Base-by-base conservation (phyloP, 1,140 invertebrate species). In the Drosophila nasuta region DNA sequence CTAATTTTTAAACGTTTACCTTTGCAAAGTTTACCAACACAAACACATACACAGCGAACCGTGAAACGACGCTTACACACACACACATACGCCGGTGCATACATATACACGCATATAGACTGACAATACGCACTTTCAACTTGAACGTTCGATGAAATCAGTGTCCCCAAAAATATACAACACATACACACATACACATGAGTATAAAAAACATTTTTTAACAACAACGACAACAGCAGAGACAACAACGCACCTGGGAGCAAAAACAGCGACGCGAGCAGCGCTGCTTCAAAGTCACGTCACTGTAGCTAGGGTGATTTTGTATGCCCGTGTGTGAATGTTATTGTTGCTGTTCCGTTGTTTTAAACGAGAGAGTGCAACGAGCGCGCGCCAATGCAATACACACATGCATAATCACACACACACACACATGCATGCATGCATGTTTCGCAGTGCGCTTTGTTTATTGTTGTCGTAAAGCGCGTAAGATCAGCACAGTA, bases 211-310 rank as follows among this genome's bases (percentile, higher is more conserved):
- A 64, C 48, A 73, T 68, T 48, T 30, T 57, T 62, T 41, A 66
- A 65, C 41, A 35, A 72, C 51, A 64, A 11, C 43, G 17, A 11
- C 28, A 46, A 13, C 62, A 45, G 5, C 51, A 65, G 67, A 41
- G 58, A 49, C 72, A 51, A 8, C 65, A 69, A 81, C 72, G 73
- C 73, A 74, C 75, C 63, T 85, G 82, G 78, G 52, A 69, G 77
- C 60, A 74, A 75, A 25, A 56, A 60, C 45, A 52, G 28, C 25
- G 11, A 58, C 8, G 56, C 63, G 35, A 49, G 43, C 68, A 60
- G 77, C 63, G 33, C 73, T 75, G 75, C 76, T 67, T 45, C 41
- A 78, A 82, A 82, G 75, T 82, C 80, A 82, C 80, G 75, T 82
- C 79, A 77, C 79, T 68, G 35, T 38, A 49, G 58, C 43, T 56